Percentiles rank a stretch among this genome's conserved stretches.
phyloP scores from a whole-genome alignment of 2,888 invertebrate genomes.

The Onthophagus sagittarius region DNA sequence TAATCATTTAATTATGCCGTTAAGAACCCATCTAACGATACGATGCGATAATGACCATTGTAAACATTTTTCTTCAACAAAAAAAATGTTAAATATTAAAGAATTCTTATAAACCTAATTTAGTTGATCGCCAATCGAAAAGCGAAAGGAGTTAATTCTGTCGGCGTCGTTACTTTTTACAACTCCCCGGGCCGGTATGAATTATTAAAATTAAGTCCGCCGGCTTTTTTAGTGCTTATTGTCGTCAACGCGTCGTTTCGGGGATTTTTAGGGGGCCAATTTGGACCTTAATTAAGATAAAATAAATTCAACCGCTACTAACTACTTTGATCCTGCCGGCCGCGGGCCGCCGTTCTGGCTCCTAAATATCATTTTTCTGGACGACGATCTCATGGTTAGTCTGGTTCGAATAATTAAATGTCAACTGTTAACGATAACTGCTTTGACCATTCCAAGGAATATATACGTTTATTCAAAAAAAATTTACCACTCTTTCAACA shows the following conservation, averaged over 20 bases:
- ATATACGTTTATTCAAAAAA: neutral
- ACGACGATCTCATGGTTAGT: neutral
- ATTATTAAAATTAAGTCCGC: conserved; percentile 9
- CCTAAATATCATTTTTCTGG: conserved; percentile 1
- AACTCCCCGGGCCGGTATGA: conserved; percentile 3
- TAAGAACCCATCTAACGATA: neutral
- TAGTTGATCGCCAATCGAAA: neutral
- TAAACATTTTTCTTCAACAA: too few species aligned
- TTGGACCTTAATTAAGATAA: conserved; percentile 6
- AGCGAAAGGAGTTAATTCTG: neutral
- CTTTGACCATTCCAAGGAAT: neutral
- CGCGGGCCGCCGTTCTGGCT: neutral
- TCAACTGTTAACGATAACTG: neutral
- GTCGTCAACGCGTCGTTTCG: neutral
- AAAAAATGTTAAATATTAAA: neutral
- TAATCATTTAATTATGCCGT: too few species aligned
- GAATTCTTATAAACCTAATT: neutral
- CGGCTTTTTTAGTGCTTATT: neutral
- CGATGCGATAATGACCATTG: neutral
- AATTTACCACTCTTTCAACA: too few species aligned
- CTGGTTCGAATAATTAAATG: conserved; percentile 6
- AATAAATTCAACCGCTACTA: conserved; percentile 6
- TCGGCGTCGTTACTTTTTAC: conserved; percentile 5
- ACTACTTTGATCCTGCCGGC: conserved; percentile 4
- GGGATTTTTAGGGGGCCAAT: neutral